Evolutionary conservation across 2,797 vertebrate genomes (phyloP), one percentile per base, ranked within the genome.

Genomic region (Sebastes cheni): DNA sequence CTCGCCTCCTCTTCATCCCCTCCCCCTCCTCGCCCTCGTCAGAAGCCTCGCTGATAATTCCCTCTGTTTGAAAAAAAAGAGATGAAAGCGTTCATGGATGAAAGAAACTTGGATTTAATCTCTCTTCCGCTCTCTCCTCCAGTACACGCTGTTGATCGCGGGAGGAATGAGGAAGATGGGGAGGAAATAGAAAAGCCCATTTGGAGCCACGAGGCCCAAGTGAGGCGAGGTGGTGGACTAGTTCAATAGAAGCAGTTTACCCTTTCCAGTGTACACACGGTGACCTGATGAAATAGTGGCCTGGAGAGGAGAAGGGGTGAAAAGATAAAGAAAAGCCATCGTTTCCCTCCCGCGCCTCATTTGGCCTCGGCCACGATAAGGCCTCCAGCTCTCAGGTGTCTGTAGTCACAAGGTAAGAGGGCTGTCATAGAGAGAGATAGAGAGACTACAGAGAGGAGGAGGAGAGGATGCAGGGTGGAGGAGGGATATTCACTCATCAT

Each of bases 61-160:
- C 96, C 94, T 96, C 95, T 96, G 96, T 97, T 97, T 96, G 96
- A 95, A 95, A 95, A 96, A 96, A 96, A 96, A 95, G 93, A 97
- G 97, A 98, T 98, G 97, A 99, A 98, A 98, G 97, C 96, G 93
- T 95, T 97, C 97, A 97, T 95, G 97, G 97, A 98, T 98, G 97
- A 98, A 98, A 97, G 96, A 96, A 96, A 97, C 95, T 97, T 96
- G 96, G 96, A 97, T 98, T 97, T 97, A 97, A 98, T 92, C 90
- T 92, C 85, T 59, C 86, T 85, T 72, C 67, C 55, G 18, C 83
- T 79, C 78, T 74, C 80, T 86, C 85, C 75, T 80, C 67, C 87
- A 95, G 94, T 91, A 95, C 95, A 94, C 94, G 91, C 93, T 94
- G 96, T 95, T 95, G 96, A 97, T 96, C 91, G 94, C 27, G 27